phyloP scores from a whole-genome alignment of 2,113 vertebrate genomes.

The Pardalotus punctatus region DNA sequence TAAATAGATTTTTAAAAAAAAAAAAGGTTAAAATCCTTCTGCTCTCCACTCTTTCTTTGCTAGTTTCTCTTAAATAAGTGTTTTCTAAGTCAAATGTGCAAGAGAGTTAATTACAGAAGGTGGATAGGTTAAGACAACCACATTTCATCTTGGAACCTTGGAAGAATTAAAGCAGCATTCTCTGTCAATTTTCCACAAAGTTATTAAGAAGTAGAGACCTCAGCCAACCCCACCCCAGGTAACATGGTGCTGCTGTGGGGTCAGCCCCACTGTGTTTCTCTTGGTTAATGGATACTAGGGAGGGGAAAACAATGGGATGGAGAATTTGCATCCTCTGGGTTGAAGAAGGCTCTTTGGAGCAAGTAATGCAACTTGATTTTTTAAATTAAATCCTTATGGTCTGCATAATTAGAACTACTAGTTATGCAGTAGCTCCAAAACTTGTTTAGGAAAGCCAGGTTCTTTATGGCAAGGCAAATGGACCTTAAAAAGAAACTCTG shows the following conservation, averaged over 20 bases:
- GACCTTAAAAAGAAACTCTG: background rate
- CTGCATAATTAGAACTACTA: background rate
- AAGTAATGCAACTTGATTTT: background rate
- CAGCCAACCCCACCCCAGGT: background rate
- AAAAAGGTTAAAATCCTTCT: background rate
- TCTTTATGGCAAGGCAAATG: background rate
- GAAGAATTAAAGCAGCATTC: background rate
- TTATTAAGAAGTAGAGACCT: background rate
- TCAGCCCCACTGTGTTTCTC: background rate
- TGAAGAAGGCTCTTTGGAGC: background rate
- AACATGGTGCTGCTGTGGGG: background rate
- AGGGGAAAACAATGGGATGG: background rate
- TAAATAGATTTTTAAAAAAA: background rate
- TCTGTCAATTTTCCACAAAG: background rate
- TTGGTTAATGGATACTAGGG: background rate
- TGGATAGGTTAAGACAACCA: background rate
- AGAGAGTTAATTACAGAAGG: background rate
- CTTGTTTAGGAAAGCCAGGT: background rate
- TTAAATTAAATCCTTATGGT: slow-evolving; percentile 4
- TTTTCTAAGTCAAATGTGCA: background rate
- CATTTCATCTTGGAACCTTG: background rate
- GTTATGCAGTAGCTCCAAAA: background rate
- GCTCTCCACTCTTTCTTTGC: background rate
- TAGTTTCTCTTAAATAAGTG: background rate
- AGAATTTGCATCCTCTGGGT: slow-evolving; percentile 14